Conservation (phyloP, 1,140 invertebrate genomes). For the Drosophila rufa region DNA sequence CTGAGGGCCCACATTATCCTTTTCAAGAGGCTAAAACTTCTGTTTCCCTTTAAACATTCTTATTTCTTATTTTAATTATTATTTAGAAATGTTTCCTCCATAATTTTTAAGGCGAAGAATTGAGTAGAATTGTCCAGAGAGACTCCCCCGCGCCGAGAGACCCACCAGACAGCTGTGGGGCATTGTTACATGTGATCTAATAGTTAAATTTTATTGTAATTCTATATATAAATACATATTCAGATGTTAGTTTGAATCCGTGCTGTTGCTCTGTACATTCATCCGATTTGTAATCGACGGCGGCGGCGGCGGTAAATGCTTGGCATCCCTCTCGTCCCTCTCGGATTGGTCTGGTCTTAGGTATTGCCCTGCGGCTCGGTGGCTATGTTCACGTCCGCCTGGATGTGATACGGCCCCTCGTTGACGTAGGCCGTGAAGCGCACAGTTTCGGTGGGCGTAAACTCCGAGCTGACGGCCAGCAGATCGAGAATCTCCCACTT, state of each 20-base stretch:
- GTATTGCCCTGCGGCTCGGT: constrained; percentile 85
- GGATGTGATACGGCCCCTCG: constrained; percentile 90
- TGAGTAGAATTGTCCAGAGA: constrained; percentile 2
- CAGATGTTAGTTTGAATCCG: constrained; percentile 25
- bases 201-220: constrained; percentile 68
- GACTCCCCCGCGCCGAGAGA: too few species aligned
- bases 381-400: constrained; percentile 89
- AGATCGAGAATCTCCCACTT: constrained; percentile 91
- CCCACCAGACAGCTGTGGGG: not conserved
- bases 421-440: constrained; percentile 89
- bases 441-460: constrained; percentile 88
- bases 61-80: too few species aligned
- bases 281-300: constrained; percentile 9
- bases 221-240: constrained; percentile 49
- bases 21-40: too few species aligned
- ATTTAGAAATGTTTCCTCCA: too few species aligned
- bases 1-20: too few species aligned
- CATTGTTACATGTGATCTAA: constrained; percentile 64
- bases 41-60: too few species aligned
- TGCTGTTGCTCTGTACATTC: constrained; percentile 17
- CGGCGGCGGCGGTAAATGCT: constrained; percentile 9
- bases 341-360: constrained; percentile 18
- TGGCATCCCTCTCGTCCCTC: constrained; percentile 4
- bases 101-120: constrained; percentile 2
- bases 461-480: constrained; percentile 88